phyloP scores from a whole-genome alignment of 2,888 invertebrate species.

The Brassicogethes aeneus region DNA sequence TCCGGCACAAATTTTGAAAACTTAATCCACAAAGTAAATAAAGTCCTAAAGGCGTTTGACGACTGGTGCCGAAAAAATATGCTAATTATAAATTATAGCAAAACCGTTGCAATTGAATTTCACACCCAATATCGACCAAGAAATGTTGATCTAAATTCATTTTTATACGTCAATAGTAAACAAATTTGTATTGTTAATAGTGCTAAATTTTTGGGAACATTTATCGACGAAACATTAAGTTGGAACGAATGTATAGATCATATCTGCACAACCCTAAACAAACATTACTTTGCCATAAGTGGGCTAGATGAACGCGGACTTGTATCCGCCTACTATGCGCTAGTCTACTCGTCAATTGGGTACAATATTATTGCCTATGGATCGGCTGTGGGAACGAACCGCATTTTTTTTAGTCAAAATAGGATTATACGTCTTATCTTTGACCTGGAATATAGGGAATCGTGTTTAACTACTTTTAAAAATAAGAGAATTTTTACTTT shows the following conservation, averaged over 20 bases:
- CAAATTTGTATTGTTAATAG: neutral
- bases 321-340: neutral
- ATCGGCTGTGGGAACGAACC: neutral
- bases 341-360: slow-evolving; percentile 2
- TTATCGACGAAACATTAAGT: slow-evolving; percentile 2
- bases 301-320: neutral
- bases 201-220: slow-evolving; percentile 1
- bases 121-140: neutral
- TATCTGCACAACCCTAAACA: slow-evolving; percentile 2
- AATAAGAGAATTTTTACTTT: neutral
- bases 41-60: neutral
- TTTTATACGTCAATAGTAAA: neutral
- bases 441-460: neutral
- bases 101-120: neutral
- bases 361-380: neutral
- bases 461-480: neutral
- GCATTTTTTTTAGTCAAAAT: neutral
- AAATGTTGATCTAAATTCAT: neutral
- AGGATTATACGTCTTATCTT: neutral
- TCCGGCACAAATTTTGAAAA: neutral
- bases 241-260: slow-evolving; percentile 1
- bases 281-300: slow-evolving; percentile 3
- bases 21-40: neutral
- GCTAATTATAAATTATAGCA: neutral
- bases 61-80: slow-evolving; percentile 4